These are phyloP conservation scores for Scaptodrosophila latifasciaeformis DNA, from an alignment of 2,888 invertebrate species.

Conservation along the genomic window DNA sequence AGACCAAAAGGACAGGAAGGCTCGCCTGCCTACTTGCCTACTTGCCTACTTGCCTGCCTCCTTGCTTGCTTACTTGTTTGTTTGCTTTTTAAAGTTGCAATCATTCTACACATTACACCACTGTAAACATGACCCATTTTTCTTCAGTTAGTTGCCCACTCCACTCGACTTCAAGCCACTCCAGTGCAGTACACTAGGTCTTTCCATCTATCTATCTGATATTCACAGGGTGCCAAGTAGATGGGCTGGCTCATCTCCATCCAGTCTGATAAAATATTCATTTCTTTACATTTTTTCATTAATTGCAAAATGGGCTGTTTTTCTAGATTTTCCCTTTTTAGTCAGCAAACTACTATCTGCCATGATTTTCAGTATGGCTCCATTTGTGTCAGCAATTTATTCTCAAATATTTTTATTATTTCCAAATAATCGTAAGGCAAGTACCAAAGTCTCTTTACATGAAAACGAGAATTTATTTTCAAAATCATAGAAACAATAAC, in stretches of 20 bases:
- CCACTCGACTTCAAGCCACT: no score
- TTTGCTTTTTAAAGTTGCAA: constrained; percentile 69
- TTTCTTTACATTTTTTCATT: constrained; percentile 37
- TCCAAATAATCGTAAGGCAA: neutral
- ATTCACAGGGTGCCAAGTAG: no score
- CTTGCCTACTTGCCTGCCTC: neutral
- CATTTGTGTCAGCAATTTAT: constrained; percentile 41
- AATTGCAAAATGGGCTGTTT: constrained; percentile 52
- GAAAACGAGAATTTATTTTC: neutral
- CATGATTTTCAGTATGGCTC: constrained; percentile 17
- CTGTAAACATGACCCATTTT: constrained; percentile 72
- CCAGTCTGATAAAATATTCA: no score
- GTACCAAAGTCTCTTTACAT: neutral
- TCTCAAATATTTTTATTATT: constrained; percentile 32
- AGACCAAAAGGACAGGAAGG: no score
- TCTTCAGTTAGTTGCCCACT: no score
- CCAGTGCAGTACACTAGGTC: no score
- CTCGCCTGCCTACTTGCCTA: neutral
- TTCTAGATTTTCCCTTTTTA: no score
- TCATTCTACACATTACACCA: constrained; percentile 72
- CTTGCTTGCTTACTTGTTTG: constrained; percentile 34
- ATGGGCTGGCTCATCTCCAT: no score
- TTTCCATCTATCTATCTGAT: no score
- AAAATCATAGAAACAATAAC: constrained; percentile 1
- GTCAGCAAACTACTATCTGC: no score